Percentiles rank a stretch among this genome's conserved stretches.
Conservation (phyloP, 2,113 vertebrate species). For the Sigmodon hispidus region DNA sequence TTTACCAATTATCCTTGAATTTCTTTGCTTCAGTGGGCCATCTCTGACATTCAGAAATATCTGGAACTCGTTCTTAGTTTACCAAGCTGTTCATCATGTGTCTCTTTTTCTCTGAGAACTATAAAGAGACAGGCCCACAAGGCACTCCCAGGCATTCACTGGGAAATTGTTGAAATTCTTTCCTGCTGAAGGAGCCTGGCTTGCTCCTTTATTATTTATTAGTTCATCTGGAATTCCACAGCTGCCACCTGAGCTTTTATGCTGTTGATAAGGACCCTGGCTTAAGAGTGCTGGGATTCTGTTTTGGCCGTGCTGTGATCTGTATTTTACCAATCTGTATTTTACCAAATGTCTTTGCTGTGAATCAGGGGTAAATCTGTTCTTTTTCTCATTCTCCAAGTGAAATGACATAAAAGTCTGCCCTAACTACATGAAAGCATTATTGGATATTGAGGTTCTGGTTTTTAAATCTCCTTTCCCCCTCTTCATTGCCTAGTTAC, state of each 20-base stretch:
- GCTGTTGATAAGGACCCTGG: slow-evolving; percentile 58
- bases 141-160: slow-evolving; percentile 46
- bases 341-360: slow-evolving; percentile 70
- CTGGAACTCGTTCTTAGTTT: neutral
- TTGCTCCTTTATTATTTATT: slow-evolving; percentile 69
- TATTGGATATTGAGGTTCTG: slow-evolving; percentile 7
- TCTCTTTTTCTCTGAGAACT: slow-evolving; percentile 31
- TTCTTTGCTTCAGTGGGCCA: neutral
- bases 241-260: slow-evolving; percentile 74
- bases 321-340: too few relatives aligned
- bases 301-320: slow-evolving; percentile 52
- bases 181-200: slow-evolving; percentile 71
- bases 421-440: neutral
- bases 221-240: slow-evolving; percentile 77
- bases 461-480: slow-evolving; percentile 22
- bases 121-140: slow-evolving; percentile 49
- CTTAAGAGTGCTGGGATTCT: slow-evolving; percentile 66
- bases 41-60: neutral
- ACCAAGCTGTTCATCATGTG: neutral
- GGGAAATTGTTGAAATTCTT: slow-evolving; percentile 76
- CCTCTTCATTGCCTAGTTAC: neutral
- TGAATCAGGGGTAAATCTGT: slow-evolving; percentile 64
- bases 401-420: slow-evolving; percentile 19
- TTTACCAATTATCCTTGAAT: neutral
- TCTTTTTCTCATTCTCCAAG: slow-evolving; percentile 66